Conservation (phyloP, 2,797 vertebrate species). For the Takifugu ocellatus region DNA sequence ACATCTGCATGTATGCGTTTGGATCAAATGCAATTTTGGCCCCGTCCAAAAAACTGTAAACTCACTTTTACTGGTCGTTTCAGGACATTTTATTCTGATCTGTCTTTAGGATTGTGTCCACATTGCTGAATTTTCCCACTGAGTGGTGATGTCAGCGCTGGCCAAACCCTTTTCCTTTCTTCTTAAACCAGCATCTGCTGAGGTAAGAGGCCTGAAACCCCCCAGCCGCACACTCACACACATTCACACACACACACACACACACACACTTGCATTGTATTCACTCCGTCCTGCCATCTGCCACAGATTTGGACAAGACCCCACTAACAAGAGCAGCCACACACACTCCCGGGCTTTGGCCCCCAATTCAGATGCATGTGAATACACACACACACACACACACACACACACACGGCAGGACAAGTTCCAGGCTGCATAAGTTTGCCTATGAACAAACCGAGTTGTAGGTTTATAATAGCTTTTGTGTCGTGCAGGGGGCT, state of each 20-base stretch:
- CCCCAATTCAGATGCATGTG: conserved; percentile 31
- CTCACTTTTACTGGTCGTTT: not conserved
- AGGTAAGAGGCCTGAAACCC: conserved; percentile 58
- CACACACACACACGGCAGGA: conserved; percentile 5
- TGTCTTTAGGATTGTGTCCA: conserved; percentile 34
- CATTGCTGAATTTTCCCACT: conserved; percentile 27
- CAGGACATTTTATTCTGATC: not conserved
- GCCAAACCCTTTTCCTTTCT: conserved; percentile 57
- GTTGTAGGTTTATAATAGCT: conserved; percentile 65
- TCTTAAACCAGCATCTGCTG: conserved; percentile 72
- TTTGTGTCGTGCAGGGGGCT: not conserved
- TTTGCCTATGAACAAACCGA: conserved; percentile 61
- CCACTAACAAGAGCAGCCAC: conserved; percentile 37
- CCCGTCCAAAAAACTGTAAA: not conserved
- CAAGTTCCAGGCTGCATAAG: conserved; percentile 51
- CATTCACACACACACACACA: conserved; percentile 17
- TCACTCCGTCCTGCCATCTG: conserved; percentile 58
- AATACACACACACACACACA: not conserved
- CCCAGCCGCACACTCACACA: conserved; percentile 9
- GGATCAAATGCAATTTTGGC: no score
- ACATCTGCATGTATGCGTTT: no score
- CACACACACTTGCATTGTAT: conserved; percentile 31
- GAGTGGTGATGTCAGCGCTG: conserved; percentile 40
- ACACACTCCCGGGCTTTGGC: conserved; percentile 14
- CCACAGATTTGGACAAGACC: conserved; percentile 60